These are phyloP conservation scores for Antheraea pernyi DNA, from an alignment of 1,140 invertebrate species.

Conservation along the genomic window DNA sequence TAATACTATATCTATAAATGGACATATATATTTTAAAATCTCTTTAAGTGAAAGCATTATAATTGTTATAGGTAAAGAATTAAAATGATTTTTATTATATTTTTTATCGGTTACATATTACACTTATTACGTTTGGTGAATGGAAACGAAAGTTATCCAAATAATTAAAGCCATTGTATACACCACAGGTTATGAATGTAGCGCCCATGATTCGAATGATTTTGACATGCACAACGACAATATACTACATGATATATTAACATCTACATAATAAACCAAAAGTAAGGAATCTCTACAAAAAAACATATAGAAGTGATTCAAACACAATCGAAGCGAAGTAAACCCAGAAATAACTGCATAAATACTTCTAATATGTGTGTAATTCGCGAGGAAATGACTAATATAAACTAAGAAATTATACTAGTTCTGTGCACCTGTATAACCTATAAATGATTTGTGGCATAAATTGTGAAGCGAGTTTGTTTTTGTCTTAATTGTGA, in stretches of 20 bases:
- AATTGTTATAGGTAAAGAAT: not conserved
- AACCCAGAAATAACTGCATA: not conserved
- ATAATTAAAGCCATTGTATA: not conserved
- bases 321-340: not conserved
- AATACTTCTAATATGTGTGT: not conserved
- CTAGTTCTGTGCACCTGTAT: not conserved
- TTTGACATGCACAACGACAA: constrained; percentile 36
- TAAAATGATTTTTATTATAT: too few relatives aligned
- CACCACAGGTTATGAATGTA: not conserved
- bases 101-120: not conserved
- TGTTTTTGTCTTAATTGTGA: not conserved
- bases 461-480: not conserved
- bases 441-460: not conserved
- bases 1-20: too few relatives aligned
- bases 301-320: not conserved
- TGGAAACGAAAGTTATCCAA: not conserved
- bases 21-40: not conserved
- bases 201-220: constrained; percentile 19
- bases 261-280: not conserved
- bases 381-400: not conserved
- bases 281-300: not conserved
- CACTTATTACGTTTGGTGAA: not conserved
- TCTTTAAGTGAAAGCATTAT: not conserved
- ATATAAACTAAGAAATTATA: not conserved
- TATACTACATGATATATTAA: not conserved